Percentiles rank a stretch among this genome's conserved stretches.
These are phyloP conservation scores for Troides aeacus DNA, from an alignment of 2,888 invertebrate genomes.

Conservation along the genomic window DNA sequence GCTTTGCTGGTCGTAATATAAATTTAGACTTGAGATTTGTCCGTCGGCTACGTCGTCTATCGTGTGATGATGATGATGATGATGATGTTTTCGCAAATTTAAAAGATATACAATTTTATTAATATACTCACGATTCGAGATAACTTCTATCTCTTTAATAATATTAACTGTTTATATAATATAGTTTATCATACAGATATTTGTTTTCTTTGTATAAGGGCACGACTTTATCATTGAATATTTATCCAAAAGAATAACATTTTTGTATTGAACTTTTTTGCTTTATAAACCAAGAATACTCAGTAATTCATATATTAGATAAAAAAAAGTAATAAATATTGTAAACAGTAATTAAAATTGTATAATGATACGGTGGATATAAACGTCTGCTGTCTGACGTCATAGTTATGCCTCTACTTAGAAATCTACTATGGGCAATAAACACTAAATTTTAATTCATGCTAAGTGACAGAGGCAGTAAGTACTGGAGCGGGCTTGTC, in stretches of 20 bases:
- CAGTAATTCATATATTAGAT: not conserved
- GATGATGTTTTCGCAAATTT: not conserved
- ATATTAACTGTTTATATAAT: not conserved
- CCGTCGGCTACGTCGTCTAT: not conserved
- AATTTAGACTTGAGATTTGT: not conserved
- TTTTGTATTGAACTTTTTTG: not conserved
- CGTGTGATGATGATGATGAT: not conserved
- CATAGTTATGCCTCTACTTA: no score
- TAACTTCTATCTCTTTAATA: not conserved
- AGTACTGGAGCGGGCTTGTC: no score
- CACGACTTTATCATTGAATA: not conserved
- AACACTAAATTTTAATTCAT: no score
- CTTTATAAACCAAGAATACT: not conserved
- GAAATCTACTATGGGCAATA: no score
- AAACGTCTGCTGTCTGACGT: no score
- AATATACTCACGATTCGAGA: not conserved
- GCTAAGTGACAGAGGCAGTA: no score
- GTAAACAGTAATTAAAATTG: no score
- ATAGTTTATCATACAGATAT: not conserved
- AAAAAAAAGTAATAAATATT: no score
- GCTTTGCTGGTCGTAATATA: not conserved
- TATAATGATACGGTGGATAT: no score
- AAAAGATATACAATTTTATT: conserved; percentile 1
- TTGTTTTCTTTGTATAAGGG: not conserved
- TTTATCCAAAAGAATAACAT: not conserved